These are phyloP conservation scores for Drosophila carrolli DNA, from an alignment of 1,140 invertebrate species.

Conservation along the genomic window DNA sequence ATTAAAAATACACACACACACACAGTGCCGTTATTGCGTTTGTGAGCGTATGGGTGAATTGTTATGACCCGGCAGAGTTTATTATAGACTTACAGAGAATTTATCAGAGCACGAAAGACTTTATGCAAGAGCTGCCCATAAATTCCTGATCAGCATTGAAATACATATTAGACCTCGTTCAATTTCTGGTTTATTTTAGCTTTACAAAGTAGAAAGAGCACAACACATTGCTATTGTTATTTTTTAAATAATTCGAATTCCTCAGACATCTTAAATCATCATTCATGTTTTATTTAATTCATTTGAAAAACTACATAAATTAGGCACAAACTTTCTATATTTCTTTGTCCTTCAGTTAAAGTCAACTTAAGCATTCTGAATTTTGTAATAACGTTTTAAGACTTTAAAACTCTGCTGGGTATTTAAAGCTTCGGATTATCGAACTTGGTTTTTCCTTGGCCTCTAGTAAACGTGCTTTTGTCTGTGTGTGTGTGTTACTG, in stretches of 20 bases:
- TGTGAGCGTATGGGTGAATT: constrained; percentile 13
- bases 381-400: background rate
- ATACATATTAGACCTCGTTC: too few relatives aligned
- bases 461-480: background rate
- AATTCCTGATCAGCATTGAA: background rate
- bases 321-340: too few relatives aligned
- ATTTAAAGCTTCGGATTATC: background rate
- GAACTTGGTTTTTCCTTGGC: constrained; percentile 3
- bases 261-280: too few relatives aligned
- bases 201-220: too few relatives aligned
- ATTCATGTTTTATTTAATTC: too few relatives aligned
- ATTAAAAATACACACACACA: background rate
- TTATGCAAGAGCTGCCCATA: background rate
- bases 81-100: constrained; percentile 10
- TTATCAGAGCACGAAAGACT: constrained; percentile 14
- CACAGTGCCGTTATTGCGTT: constrained; percentile 3
- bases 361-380: background rate
- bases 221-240: too few relatives aligned
- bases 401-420: constrained; percentile 8
- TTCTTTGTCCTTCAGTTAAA: too few relatives aligned
- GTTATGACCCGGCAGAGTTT: constrained; percentile 17
- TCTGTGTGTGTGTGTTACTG: constrained; percentile 4
- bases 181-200: too few relatives aligned
- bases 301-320: too few relatives aligned
- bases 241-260: background rate